A percentile compares a stretch with the other conserved stretches of the same genome.
Conservation (phyloP, 2,113 vertebrate genomes). For the Tachysurus fulvidraco region DNA sequence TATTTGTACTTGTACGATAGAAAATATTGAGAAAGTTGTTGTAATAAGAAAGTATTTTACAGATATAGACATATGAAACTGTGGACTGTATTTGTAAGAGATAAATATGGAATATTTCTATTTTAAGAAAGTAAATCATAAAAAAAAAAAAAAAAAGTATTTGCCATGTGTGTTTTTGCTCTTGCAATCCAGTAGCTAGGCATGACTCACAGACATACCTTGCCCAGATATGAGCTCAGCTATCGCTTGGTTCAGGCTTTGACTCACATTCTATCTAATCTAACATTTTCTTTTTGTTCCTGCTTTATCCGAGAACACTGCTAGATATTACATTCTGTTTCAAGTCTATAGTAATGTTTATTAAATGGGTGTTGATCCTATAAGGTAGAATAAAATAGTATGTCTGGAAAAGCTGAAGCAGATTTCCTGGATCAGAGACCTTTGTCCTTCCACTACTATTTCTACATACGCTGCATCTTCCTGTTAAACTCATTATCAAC, state of each 20-base stretch:
- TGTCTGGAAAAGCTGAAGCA: neutral
- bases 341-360: conserved; percentile 21
- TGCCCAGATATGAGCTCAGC: conserved; percentile 18
- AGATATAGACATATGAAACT: neutral
- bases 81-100: neutral
- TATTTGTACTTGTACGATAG: conserved; percentile 20
- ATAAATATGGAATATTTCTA: neutral
- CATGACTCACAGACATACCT: conserved; percentile 9
- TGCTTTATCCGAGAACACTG: neutral
- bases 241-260: conserved; percentile 5
- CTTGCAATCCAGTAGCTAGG: neutral
- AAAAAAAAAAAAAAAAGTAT: neutral
- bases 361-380: conserved; percentile 37
- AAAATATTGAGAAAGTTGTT: neutral
- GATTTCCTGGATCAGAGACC: neutral
- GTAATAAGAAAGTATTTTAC: neutral
- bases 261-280: conserved; percentile 41
- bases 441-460: neutral
- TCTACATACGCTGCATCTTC: neutral
- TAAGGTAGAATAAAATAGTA: neutral
- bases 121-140: neutral
- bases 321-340: neutral
- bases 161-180: neutral
- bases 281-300: conserved; percentile 13
- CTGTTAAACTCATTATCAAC: neutral